phyloP scores from a whole-genome alignment of 2,113 vertebrate genomes.

The Pelecanoides urinatrix region DNA sequence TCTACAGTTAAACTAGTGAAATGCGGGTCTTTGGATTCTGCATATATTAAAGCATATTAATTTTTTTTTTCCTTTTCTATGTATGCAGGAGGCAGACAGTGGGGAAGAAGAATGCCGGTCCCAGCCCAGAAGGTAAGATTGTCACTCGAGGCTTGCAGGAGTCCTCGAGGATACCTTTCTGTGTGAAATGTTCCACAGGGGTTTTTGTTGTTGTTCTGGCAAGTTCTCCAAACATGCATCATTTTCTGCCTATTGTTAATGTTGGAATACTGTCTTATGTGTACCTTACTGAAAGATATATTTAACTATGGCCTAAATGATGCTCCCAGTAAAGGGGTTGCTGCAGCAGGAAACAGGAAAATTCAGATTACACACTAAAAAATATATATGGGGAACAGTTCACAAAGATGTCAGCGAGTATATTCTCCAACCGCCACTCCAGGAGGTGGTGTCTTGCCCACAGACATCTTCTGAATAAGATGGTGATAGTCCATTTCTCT shows the following conservation, averaged over 20 bases:
- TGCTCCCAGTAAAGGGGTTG: background rate
- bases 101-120: constrained; percentile 92
- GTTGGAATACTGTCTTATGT: background rate
- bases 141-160: background rate
- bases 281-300: background rate
- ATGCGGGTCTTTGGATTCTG: background rate
- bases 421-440: background rate
- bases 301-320: background rate
- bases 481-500: background rate
- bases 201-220: background rate
- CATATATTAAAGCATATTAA: background rate
- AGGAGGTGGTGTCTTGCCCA: background rate
- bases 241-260: background rate
- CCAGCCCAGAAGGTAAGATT: constrained; percentile 89
- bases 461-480: background rate
- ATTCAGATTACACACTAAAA: background rate
- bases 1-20: background rate
- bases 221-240: background rate
- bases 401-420: background rate
- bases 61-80: constrained; percentile 40
- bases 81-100: constrained; percentile 88
- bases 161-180: background rate
- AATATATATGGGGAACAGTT: background rate
- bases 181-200: background rate
- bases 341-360: background rate